These are phyloP conservation scores for Dysdera silvatica DNA, from an alignment of 1,140 invertebrate species.

Conservation along the genomic window DNA sequence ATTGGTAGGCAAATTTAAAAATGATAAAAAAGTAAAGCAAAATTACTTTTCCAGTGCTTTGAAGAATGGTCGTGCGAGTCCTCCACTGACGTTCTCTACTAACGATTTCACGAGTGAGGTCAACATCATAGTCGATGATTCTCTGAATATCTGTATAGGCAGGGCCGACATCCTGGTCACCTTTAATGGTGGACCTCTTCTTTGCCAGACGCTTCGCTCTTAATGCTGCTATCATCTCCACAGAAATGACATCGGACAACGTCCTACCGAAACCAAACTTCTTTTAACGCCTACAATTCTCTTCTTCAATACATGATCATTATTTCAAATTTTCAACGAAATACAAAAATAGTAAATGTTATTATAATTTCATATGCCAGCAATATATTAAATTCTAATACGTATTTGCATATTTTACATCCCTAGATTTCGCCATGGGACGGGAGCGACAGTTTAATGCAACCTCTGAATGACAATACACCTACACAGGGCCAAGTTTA, in stretches of 20 bases:
- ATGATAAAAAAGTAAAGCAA: neutral
- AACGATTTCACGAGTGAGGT: slow-evolving; percentile 91
- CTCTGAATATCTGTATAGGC: slow-evolving; percentile 64
- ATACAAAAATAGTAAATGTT: too few relatives aligned
- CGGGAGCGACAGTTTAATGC: too few relatives aligned
- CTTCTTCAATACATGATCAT: too few relatives aligned
- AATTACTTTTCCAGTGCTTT: slow-evolving; percentile 84
- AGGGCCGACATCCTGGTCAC: slow-evolving; percentile 60
- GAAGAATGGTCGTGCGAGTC: slow-evolving; percentile 86
- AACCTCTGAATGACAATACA: too few relatives aligned
- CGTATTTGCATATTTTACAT: too few relatives aligned
- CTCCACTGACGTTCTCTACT: slow-evolving; percentile 90
- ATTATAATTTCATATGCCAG: too few relatives aligned
- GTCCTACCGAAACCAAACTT: slow-evolving; percentile 55
- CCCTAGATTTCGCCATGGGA: too few relatives aligned
- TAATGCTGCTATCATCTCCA: slow-evolving; percentile 95
- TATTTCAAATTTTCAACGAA: too few relatives aligned
- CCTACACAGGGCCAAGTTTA: too few relatives aligned
- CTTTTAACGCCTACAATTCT: too few relatives aligned
- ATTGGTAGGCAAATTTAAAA: too few relatives aligned
- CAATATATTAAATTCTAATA: too few relatives aligned
- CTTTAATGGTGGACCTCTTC: slow-evolving; percentile 87
- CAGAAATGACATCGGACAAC: slow-evolving; percentile 89
- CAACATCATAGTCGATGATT: slow-evolving; percentile 89
- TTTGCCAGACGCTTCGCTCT: slow-evolving; percentile 95